Percentiles rank a stretch among this genome's conserved stretches.
Conservation (phyloP, 2,888 invertebrate genomes). For the Ypsolopha scabrella region DNA sequence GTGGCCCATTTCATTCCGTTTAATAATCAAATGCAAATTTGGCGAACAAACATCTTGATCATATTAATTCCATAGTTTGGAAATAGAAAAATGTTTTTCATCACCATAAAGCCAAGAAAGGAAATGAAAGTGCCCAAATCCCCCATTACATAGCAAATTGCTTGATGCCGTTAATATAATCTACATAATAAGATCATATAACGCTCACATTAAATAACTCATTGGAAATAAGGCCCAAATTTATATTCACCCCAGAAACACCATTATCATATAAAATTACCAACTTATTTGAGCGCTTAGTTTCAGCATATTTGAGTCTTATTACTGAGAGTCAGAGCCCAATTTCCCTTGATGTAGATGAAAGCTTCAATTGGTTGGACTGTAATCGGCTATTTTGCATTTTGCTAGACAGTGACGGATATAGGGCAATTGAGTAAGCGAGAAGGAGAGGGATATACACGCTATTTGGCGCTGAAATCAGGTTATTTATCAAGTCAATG, state of each 20-base stretch:
- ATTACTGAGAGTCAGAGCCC: no score
- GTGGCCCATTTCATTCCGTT: no score
- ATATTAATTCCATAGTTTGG: no score
- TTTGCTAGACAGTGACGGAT: not conserved
- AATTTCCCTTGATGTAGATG: no score
- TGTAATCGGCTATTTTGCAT: constrained; percentile 5
- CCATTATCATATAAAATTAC: constrained; percentile 35
- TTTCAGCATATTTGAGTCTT: no score
- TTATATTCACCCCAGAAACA: constrained; percentile 46
- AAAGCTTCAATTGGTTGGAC: not conserved
- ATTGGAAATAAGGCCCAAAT: constrained; percentile 60
- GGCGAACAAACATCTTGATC: not conserved
- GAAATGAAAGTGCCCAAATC: not conserved
- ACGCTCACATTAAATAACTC: constrained; percentile 48
- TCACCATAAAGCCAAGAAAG: no score
- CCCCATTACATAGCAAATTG: not conserved
- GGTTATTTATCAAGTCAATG: constrained; percentile 5
- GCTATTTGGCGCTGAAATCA: constrained; percentile 4
- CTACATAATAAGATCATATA: constrained; percentile 42
- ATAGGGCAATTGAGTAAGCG: not conserved
- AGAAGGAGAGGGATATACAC: not conserved
- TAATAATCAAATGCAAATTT: no score
- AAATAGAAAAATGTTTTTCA: no score
- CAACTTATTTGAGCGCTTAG: not conserved
- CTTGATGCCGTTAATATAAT: constrained; percentile 33